Evolutionary conservation across 1,140 invertebrate species (phyloP).

Genomic region (Drosophila truncata): DNA sequence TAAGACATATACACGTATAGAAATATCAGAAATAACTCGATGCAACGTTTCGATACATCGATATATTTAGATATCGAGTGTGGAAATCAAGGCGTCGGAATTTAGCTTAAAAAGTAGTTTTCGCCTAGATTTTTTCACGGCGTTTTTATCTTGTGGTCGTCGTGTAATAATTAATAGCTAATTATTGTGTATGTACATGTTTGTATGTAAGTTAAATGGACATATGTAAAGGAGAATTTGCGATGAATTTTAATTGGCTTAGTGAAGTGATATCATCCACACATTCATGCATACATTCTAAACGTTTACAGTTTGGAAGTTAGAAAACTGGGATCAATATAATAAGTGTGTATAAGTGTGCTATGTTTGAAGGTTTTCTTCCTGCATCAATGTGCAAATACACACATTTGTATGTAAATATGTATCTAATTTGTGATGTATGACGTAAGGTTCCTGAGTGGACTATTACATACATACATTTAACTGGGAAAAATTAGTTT

Average conservation of each 20-base stretch:
- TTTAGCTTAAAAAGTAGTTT: constrained; percentile 6
- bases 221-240: not conserved
- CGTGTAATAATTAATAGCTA: constrained; percentile 10
- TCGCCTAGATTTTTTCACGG: constrained; percentile 3
- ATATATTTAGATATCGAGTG: constrained; percentile 10
- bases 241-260: not conserved
- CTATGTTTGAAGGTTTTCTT: constrained; percentile 12
- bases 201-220: constrained; percentile 2
- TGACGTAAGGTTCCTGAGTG: too few relatives aligned
- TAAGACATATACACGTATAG: not conserved
- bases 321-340: constrained; percentile 20
- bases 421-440: constrained; percentile 29
- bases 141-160: constrained; percentile 9
- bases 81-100: constrained; percentile 5
- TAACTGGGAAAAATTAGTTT: not conserved
- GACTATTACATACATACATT: too few relatives aligned
- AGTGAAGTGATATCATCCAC: constrained; percentile 1
- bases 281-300: not conserved
- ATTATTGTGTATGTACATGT: constrained; percentile 14
- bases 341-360: constrained; percentile 16
- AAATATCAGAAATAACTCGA: not conserved
- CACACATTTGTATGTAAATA: not conserved
- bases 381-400: not conserved
- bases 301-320: not conserved
- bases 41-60: constrained; percentile 6